A percentile compares a stretch with the other conserved stretches of the same genome.
Conservation (phyloP, 2,888 invertebrate genomes). For the Ferdinandea cuprea region DNA sequence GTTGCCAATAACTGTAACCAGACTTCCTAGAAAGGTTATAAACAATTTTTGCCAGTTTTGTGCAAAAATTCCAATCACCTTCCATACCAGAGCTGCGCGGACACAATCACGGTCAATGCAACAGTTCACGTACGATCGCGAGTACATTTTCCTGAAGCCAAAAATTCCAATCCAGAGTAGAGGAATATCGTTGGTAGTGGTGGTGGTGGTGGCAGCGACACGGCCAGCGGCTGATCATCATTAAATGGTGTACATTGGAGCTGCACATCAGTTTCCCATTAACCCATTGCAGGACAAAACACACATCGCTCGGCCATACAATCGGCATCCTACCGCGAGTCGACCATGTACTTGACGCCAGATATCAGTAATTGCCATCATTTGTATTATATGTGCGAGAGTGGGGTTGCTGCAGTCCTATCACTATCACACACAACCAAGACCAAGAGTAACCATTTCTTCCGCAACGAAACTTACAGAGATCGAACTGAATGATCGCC, state of each 20-base stretch:
- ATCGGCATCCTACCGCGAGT: slow-evolving; percentile 64
- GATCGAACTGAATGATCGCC: slow-evolving; percentile 63
- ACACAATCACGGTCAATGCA: slow-evolving; percentile 45
- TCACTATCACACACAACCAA: no score
- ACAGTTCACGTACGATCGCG: slow-evolving; percentile 66
- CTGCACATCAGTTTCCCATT: slow-evolving; percentile 74
- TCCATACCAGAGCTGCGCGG: not conserved
- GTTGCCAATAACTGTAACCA: slow-evolving; percentile 69
- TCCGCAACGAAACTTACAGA: slow-evolving; percentile 25
- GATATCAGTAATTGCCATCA: slow-evolving; percentile 75
- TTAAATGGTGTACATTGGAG: slow-evolving; percentile 73
- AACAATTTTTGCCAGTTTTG: slow-evolving; percentile 64
- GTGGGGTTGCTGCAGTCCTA: no score
- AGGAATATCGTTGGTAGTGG: not conserved
- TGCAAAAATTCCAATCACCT: slow-evolving; percentile 61
- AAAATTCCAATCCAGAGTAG: slow-evolving; percentile 51
- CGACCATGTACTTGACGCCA: slow-evolving; percentile 73
- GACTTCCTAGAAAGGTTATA: slow-evolving; percentile 68
- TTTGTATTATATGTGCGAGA: slow-evolving; percentile 70
- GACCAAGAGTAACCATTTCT: slow-evolving; percentile 12
- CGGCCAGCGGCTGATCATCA: slow-evolving; percentile 51
- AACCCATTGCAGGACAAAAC: slow-evolving; percentile 72
- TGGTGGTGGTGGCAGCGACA: slow-evolving; percentile 7
- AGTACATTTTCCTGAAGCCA: slow-evolving; percentile 36
- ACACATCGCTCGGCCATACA: slow-evolving; percentile 43